Evolutionary conservation across 1,140 invertebrate species (phyloP).

Genomic region (Cydia splendana): DNA sequence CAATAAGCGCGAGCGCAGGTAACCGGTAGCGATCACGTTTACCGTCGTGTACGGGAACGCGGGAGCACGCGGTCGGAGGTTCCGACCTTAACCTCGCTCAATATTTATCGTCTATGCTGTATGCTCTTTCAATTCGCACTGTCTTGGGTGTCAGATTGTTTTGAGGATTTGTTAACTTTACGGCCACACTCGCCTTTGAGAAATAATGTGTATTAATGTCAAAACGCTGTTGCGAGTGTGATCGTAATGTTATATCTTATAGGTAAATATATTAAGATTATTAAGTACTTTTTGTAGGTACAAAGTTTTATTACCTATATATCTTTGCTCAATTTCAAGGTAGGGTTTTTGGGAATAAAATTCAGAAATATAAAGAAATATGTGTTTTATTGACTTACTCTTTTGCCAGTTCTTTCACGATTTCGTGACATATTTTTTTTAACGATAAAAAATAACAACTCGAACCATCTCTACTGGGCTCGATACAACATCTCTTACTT

Average conservation of each 20-base stretch:
- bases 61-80: constrained; percentile 1
- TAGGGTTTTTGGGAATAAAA: constrained; percentile 54
- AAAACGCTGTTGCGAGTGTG: not conserved
- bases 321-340: not conserved
- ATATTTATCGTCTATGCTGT: constrained; percentile 18
- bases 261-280: too few relatives aligned
- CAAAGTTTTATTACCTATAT: not conserved
- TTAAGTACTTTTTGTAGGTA: not conserved
- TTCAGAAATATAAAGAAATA: constrained; percentile 66
- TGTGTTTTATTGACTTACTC: constrained; percentile 73
- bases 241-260: not conserved
- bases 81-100: constrained; percentile 1
- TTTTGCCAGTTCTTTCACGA: constrained; percentile 65
- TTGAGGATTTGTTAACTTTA: not conserved
- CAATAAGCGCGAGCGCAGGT: not conserved
- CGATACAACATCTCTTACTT: constrained; percentile 73
- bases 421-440: constrained; percentile 69
- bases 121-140: not conserved
- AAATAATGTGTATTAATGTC: not conserved
- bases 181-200: not conserved
- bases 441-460: constrained; percentile 78
- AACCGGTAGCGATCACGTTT: constrained; percentile 4
- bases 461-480: constrained; percentile 61
- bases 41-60: not conserved
- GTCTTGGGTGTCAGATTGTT: not conserved